These are phyloP conservation scores for Coregonus sp. DNA, from an alignment of 2,797 vertebrate genomes.

Conservation along the genomic window DNA sequence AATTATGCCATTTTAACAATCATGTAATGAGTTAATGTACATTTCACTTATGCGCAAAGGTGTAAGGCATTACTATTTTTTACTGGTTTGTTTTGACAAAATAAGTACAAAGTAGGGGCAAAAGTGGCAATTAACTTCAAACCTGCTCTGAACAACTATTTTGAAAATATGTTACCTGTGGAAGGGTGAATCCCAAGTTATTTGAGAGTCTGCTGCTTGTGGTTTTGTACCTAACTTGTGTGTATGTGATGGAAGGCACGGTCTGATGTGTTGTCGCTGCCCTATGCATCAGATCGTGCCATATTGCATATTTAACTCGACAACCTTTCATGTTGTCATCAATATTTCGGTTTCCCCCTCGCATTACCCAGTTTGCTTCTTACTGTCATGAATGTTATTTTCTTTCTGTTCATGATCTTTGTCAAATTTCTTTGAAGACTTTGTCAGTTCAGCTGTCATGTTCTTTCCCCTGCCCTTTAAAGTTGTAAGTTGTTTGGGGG, in stretches of 20 bases:
- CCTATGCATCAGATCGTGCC: constrained; percentile 32
- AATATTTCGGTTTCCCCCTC: constrained; percentile 19
- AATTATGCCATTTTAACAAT: neutral
- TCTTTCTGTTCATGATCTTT: constrained; percentile 29
- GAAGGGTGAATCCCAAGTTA: constrained; percentile 26
- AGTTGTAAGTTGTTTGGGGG: constrained; percentile 30
- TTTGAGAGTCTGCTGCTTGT: constrained; percentile 39
- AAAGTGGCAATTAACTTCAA: constrained; percentile 32
- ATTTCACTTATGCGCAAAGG: neutral
- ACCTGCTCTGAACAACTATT: neutral
- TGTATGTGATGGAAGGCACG: constrained; percentile 35
- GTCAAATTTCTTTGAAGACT: constrained; percentile 24
- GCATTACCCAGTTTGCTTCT: constrained; percentile 8
- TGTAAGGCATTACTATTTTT: neutral
- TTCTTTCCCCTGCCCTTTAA: constrained; percentile 8
- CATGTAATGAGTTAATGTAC: neutral
- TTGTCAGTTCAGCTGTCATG: constrained; percentile 21
- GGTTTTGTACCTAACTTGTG: constrained; percentile 50
- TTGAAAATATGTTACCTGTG: neutral
- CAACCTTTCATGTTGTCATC: constrained; percentile 24
- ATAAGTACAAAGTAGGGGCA: neutral
- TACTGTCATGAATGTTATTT: constrained; percentile 46
- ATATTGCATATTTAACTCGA: constrained; percentile 35
- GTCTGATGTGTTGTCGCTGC: constrained; percentile 45
- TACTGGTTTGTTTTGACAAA: too few relatives aligned